Conservation (phyloP, 53 echinoderm and acorn worm species). For the Crossaster papposus region DNA sequence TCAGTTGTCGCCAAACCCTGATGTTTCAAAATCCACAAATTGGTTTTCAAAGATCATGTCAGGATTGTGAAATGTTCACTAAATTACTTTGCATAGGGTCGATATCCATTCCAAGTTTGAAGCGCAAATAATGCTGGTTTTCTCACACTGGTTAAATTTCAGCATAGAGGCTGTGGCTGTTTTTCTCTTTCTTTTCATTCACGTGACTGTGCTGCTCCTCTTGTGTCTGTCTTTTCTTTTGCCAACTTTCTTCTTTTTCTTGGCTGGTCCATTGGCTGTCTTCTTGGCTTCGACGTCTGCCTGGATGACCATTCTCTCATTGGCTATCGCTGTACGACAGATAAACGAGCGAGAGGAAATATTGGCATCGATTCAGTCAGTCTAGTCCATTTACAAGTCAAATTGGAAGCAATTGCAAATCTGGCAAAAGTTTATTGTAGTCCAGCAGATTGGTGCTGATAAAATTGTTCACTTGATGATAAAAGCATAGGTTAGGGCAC, state of each 20-base stretch:
- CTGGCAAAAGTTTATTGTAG: no score
- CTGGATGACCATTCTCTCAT: slow-evolving; percentile 66
- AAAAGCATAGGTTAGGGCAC: no score
- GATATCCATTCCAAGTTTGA: no score
- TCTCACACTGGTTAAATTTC: not conserved
- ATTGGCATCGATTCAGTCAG: not conserved
- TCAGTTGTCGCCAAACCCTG: no score
- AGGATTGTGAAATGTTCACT: no score
- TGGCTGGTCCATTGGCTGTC: slow-evolving; percentile 48
- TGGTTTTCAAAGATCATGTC: not conserved
- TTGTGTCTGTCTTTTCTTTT: slow-evolving; percentile 47
- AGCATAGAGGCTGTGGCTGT: not conserved
- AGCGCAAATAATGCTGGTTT: no score
- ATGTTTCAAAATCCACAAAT: no score
- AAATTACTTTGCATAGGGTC: no score
- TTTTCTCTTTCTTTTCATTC: not conserved
- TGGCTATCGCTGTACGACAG: slow-evolving; percentile 46
- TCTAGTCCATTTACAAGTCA: not conserved
- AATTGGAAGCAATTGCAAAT: no score
- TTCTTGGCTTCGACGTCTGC: slow-evolving; percentile 64
- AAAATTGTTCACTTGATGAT: no score
- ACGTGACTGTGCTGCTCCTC: slow-evolving; percentile 30
- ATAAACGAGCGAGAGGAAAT: not conserved
- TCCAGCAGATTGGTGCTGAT: no score
- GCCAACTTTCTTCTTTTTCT: slow-evolving; percentile 56